phyloP scores from a whole-genome alignment of 2,113 vertebrate genomes.

The Casuarius casuarius region DNA sequence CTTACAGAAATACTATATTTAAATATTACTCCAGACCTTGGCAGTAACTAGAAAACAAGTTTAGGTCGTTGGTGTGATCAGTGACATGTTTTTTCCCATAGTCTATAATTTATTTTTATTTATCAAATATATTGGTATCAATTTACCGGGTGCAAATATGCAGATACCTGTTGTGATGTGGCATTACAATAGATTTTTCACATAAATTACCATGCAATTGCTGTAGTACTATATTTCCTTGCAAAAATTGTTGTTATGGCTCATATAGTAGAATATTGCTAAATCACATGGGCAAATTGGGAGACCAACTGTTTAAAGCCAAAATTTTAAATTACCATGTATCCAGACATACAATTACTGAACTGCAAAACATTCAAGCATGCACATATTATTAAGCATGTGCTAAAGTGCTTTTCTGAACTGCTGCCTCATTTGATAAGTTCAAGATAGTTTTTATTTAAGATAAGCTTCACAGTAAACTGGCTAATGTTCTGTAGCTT shows the following conservation, averaged over 20 bases:
- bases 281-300: conserved; percentile 1
- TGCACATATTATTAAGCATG: neutral
- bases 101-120: conserved; percentile 54
- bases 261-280: neutral
- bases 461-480: conserved; percentile 1
- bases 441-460: conserved; percentile 42
- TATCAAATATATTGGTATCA: neutral
- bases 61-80: conserved; percentile 7
- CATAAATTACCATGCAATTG: neutral
- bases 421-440: conserved; percentile 47
- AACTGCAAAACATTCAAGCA: neutral
- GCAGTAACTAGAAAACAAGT: conserved; percentile 41
- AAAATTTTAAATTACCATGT: conserved; percentile 21
- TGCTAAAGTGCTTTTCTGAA: conserved; percentile 64
- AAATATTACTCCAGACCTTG: conserved; percentile 50
- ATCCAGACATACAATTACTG: neutral
- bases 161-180: conserved; percentile 8
- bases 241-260: conserved; percentile 25
- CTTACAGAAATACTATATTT: conserved; percentile 62
- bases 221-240: conserved; percentile 37
- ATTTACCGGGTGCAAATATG: neutral
- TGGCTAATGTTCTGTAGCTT: conserved; percentile 32
- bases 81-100: conserved; percentile 12
- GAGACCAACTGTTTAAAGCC: conserved; percentile 48
- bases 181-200: conserved; percentile 27